Conservation (phyloP, 2,113 vertebrate genomes). For the Tichodroma muraria region DNA sequence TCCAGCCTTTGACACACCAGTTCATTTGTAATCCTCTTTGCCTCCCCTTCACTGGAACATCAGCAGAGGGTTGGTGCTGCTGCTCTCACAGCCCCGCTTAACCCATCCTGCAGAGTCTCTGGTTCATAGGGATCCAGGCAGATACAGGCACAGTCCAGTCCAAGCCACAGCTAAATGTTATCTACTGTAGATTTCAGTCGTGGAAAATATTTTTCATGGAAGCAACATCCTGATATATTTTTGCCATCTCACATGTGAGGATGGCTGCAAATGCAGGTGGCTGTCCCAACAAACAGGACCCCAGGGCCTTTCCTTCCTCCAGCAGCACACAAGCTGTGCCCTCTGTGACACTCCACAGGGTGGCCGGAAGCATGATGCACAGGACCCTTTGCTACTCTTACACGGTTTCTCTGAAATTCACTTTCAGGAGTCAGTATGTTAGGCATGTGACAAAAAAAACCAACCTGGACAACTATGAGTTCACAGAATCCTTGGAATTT, state of each 20-base stretch:
- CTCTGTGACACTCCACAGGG: background rate
- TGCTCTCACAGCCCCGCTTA: background rate
- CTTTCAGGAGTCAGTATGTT: background rate
- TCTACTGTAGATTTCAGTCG: background rate
- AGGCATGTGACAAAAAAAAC: background rate
- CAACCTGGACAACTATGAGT: background rate
- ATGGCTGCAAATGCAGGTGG: background rate
- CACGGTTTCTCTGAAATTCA: background rate
- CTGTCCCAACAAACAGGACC: background rate
- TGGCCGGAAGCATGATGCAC: fast-evolving
- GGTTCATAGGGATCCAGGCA: background rate
- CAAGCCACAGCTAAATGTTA: background rate
- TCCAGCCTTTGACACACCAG: background rate
- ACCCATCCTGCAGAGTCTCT: background rate
- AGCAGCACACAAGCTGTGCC: background rate
- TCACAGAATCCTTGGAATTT: slow-evolving; percentile 31
- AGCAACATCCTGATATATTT: background rate
- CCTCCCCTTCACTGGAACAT: background rate
- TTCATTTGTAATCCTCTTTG: background rate
- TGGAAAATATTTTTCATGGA: background rate
- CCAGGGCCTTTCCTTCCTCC: background rate
- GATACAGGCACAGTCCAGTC: background rate
- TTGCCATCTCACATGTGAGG: fast-evolving
- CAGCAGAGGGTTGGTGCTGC: background rate
- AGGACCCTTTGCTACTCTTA: background rate